Percentiles rank a stretch among this genome's conserved stretches.
Conservation (phyloP, 2,888 invertebrate genomes). For the Cataglyphis cursor region DNA sequence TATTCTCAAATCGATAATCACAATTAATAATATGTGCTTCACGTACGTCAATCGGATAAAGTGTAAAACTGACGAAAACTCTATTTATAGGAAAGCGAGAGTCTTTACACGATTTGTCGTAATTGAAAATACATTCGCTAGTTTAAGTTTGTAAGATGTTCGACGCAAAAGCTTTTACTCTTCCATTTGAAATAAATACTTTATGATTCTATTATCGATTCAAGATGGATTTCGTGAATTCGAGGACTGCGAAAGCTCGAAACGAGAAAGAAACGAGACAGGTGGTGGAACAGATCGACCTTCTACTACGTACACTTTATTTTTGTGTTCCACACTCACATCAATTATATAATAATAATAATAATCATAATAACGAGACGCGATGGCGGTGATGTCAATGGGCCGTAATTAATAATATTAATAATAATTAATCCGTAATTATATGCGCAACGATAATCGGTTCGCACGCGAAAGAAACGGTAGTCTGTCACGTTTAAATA, state of each 20-base stretch:
- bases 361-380: constrained; percentile 66
- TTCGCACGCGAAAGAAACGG: constrained; percentile 73
- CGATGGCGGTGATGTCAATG: constrained; percentile 69
- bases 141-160: constrained; percentile 37
- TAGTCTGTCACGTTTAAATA: constrained; percentile 63
- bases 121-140: constrained; percentile 7
- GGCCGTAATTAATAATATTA: constrained; percentile 71
- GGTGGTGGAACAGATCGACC: constrained; percentile 57
- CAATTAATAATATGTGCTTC: background rate
- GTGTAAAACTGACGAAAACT: constrained; percentile 8
- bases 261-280: constrained; percentile 51
- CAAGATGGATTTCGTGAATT: background rate
- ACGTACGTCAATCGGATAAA: background rate
- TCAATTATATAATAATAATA: constrained; percentile 77
- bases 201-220: constrained; percentile 34
- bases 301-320: constrained; percentile 80
- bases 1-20: constrained; percentile 3
- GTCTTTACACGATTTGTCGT: background rate
- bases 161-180: background rate
- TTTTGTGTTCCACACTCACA: constrained; percentile 79
- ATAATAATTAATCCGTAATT: constrained; percentile 75
- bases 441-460: constrained; percentile 68
- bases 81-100: background rate
- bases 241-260: background rate
- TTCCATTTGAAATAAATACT: constrained; percentile 62